Conservation (phyloP, 2,113 vertebrate species). For the Gadus macrocephalus region DNA sequence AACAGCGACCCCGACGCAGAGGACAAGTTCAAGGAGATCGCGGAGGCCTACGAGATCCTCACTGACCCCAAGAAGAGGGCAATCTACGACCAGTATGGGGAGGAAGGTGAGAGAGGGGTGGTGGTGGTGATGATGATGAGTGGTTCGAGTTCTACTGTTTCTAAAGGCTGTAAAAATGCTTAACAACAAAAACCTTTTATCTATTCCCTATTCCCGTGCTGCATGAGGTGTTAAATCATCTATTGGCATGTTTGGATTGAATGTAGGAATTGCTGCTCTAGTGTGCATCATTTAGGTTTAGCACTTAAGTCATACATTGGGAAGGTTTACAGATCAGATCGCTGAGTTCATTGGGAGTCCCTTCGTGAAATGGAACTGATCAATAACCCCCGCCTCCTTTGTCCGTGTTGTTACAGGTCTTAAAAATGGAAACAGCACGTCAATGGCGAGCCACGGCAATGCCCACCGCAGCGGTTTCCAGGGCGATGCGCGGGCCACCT, state of each 20-base stretch:
- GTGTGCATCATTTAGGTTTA: too few species aligned
- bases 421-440: slow-evolving; percentile 79
- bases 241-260: too few species aligned
- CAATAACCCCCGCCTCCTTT: not conserved
- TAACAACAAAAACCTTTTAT: too few species aligned
- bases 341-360: too few species aligned
- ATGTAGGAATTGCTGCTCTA: too few species aligned
- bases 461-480: slow-evolving; percentile 82
- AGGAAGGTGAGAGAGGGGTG: slow-evolving; percentile 82
- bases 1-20: slow-evolving; percentile 91
- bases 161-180: too few species aligned
- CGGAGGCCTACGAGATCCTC: slow-evolving; percentile 90
- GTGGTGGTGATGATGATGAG: not conserved
- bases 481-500: slow-evolving; percentile 80
- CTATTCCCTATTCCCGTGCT: too few species aligned
- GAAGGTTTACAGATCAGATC: too few species aligned
- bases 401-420: slow-evolving; percentile 66
- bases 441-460: slow-evolving; percentile 78
- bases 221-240: too few species aligned
- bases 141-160: too few species aligned
- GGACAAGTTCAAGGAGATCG: slow-evolving; percentile 97
- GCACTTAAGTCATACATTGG: too few species aligned
- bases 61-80: slow-evolving; percentile 88
- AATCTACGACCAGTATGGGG: slow-evolving; percentile 90
- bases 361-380: too few species aligned